These are phyloP conservation scores for Acleris holmiana DNA, from an alignment of 2,888 invertebrate species.

Conservation along the genomic window DNA sequence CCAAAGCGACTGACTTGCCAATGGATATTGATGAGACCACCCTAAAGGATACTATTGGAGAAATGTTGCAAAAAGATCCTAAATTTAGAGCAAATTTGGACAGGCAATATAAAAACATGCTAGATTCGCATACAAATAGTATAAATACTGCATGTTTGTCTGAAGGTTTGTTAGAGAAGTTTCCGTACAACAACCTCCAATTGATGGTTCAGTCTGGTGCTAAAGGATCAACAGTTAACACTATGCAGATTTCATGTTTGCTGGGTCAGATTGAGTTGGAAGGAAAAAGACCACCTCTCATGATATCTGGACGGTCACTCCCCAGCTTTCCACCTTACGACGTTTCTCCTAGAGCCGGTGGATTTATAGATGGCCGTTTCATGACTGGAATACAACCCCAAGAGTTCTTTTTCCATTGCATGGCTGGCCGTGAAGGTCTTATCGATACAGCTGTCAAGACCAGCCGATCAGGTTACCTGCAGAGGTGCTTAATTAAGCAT, in stretches of 20 bases:
- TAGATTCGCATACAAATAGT: slow-evolving; percentile 94
- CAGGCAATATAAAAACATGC: slow-evolving; percentile 91
- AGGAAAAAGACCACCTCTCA: slow-evolving; percentile 97
- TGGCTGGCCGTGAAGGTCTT: slow-evolving; percentile 99
- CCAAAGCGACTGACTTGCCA: slow-evolving; percentile 88
- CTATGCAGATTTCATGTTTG: slow-evolving; percentile 99
- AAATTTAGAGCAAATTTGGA: slow-evolving; percentile 92
- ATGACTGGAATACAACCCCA: slow-evolving; percentile 99
- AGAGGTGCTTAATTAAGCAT: slow-evolving; percentile 98
- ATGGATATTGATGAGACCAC: slow-evolving; percentile 82
- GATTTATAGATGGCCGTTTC: slow-evolving; percentile 98
- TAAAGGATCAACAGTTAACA: slow-evolving; percentile 98
- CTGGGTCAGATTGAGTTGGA: slow-evolving; percentile 99
- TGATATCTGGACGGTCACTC: slow-evolving; percentile 95
- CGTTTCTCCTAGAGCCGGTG: slow-evolving; percentile 95
- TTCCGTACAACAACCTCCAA: slow-evolving; percentile 98
- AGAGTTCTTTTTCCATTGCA: slow-evolving; percentile 99
- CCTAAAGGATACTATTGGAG: slow-evolving; percentile 88
- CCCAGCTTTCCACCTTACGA: slow-evolving; percentile 97
- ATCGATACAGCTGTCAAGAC: slow-evolving; percentile 99
- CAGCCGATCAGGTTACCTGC: slow-evolving; percentile 98
- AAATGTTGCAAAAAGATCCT: slow-evolving; percentile 87
- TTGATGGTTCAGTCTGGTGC: slow-evolving; percentile 99
- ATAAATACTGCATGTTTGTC: slow-evolving; percentile 95
- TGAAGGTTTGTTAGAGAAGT: slow-evolving; percentile 92